Evolutionary conservation across 2,888 invertebrate species (phyloP), one percentile per base, ranked within the genome.

Genomic region (Phragmatobia fuliginosa): DNA sequence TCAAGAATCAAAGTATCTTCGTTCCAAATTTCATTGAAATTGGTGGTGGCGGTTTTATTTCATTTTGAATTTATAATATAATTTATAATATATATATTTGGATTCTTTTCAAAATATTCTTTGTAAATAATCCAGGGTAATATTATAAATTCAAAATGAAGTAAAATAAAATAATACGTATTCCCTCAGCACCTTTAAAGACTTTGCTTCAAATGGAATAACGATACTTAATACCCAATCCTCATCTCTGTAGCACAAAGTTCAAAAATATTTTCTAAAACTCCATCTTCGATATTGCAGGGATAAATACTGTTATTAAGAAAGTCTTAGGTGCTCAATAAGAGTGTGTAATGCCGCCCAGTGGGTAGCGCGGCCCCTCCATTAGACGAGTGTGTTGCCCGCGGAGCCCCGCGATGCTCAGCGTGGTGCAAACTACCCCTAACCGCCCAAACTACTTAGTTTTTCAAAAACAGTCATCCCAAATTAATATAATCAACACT

Each of bases 341-440:
- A 91, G 87, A 89, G 89, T 85, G 88, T 87, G 89, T 90, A 89
- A 88, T 88, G 85, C 91, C 90, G 89, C 92, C 91, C 83, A 87
- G 87, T 83, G 89, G 83, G 90, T 75, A 75, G 86, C 79, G 77
- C 79, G 84, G 79, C 80, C 79, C 87, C 86, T 92, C 92, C 94
- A 94, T 94, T 93, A 94, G 88, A 87, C 81, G 91, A 82, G 79
- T 89, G 86, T 92, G 93, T 92, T 81, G 85, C 83, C 82, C 74
- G 74, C 72, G 89, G 87, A 86, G 83, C 90, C 93, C 93, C 88
- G 90, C 83, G 75, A 85, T 72, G 92, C 94, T 74, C 94, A 87
- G 92, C 93, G 87, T 90, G 92, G 85, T 76, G 84, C 83, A 73
- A 83, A 80, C 75, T 75, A 73, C 78, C 78, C 73, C 69, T 73